Evolutionary conservation across 2,113 vertebrate genomes (phyloP).

Genomic region (Pituophis catenifer): DNA sequence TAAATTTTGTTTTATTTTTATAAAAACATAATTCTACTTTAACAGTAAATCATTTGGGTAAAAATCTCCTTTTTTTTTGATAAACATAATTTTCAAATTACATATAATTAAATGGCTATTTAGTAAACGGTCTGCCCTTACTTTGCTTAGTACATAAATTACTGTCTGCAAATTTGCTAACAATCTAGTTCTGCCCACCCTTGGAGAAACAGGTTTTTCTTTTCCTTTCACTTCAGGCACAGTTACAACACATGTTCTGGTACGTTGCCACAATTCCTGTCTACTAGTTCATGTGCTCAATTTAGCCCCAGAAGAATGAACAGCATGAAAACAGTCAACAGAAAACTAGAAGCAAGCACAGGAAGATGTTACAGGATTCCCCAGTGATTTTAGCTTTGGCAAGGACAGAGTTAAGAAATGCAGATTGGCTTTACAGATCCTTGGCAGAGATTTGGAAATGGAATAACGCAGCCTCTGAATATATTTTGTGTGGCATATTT

Average conservation of each 20-base stretch:
- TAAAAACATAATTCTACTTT: neutral
- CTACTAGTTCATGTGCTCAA: neutral
- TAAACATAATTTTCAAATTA: neutral
- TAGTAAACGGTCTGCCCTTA: neutral
- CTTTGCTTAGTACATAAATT: constrained; percentile 38
- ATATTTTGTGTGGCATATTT: neutral
- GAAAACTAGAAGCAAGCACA: neutral
- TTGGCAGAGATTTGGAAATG: neutral
- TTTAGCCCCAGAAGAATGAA: neutral
- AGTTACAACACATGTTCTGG: neutral
- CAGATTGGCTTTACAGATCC: neutral
- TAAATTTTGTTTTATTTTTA: neutral
- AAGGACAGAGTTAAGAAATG: neutral
- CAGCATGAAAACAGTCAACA: neutral
- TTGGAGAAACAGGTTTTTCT: neutral
- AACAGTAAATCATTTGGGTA: neutral
- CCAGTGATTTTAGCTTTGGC: neutral
- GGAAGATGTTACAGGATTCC: neutral
- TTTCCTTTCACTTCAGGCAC: neutral
- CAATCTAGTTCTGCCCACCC: neutral
- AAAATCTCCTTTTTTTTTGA: neutral
- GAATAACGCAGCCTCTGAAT: neutral
- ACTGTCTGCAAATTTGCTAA: neutral
- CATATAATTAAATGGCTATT: neutral
- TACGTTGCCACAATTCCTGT: constrained; percentile 23